Evolutionary conservation across 2,113 vertebrate species (phyloP).

Genomic region (Saccopteryx leptura): DNA sequence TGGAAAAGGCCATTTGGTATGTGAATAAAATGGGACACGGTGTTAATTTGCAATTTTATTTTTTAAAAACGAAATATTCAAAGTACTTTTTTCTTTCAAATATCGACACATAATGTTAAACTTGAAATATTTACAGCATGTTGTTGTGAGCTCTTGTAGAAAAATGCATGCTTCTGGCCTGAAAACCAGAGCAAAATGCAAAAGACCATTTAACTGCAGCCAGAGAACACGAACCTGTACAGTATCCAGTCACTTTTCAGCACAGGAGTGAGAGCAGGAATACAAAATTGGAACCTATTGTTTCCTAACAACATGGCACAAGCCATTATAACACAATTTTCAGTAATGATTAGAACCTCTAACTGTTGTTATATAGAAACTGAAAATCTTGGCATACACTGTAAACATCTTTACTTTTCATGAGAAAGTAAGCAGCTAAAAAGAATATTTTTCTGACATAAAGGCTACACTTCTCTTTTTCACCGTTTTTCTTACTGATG

Average conservation of each 20-base stretch:
- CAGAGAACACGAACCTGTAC: constrained; percentile 91
- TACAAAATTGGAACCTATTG: constrained; percentile 90
- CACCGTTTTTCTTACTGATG: constrained; percentile 83
- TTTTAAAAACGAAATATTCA: constrained; percentile 94
- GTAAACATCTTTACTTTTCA: constrained; percentile 90
- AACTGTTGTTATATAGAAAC: constrained; percentile 89
- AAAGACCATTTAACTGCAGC: constrained; percentile 91
- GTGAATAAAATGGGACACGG: constrained; percentile 72
- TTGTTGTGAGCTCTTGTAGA: constrained; percentile 91
- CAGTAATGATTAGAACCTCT: constrained; percentile 90
- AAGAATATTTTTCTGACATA: constrained; percentile 87
- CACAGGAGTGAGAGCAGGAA: constrained; percentile 91
- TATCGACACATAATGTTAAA: constrained; percentile 92
- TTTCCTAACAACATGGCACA: constrained; percentile 91
- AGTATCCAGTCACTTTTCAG: constrained; percentile 91
- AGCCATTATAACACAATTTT: constrained; percentile 90
- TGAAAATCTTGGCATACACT: constrained; percentile 90
- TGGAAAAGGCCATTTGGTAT: constrained; percentile 53
- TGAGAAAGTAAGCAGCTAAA: constrained; percentile 89
- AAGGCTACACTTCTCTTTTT: constrained; percentile 86
- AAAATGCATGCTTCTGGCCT: constrained; percentile 92
- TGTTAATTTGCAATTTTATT: constrained; percentile 92
- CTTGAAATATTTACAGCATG: constrained; percentile 91
- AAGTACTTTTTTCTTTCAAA: constrained; percentile 94
- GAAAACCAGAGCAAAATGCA: constrained; percentile 93